These are phyloP conservation scores for Melanotaenia pygmaea DNA, from an alignment of 2,797 vertebrate genomes.

Conservation along the genomic window DNA sequence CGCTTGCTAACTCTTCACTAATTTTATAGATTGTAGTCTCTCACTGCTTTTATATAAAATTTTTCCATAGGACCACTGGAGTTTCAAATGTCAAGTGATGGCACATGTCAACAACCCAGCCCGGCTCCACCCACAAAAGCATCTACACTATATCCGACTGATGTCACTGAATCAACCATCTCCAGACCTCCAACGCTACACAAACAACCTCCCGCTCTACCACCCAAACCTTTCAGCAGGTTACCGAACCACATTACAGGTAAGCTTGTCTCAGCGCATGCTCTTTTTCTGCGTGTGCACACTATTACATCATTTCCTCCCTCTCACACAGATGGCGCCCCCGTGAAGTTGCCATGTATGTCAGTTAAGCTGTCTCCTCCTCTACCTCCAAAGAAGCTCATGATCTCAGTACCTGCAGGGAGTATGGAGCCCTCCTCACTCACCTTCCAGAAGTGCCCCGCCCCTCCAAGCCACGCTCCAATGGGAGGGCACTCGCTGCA, in stretches of 20 bases:
- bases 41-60: neutral
- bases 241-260: constrained; percentile 93
- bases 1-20: neutral
- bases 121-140: constrained; percentile 89
- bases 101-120: constrained; percentile 83
- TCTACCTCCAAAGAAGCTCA: constrained; percentile 99
- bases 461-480: constrained; percentile 83
- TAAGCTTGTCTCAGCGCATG: accelerated
- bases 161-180: constrained; percentile 85
- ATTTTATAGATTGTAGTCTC: neutral
- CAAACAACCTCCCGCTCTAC: constrained; percentile 96
- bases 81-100: constrained; percentile 84
- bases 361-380: constrained; percentile 93
- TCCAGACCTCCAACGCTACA: constrained; percentile 89
- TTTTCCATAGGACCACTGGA: constrained; percentile 83
- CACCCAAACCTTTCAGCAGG: constrained; percentile 95
- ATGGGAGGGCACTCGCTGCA: constrained; percentile 88
- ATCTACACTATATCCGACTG: constrained; percentile 82
- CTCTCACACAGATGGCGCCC: constrained; percentile 84
- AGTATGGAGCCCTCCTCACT: constrained; percentile 87
- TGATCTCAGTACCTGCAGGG: constrained; percentile 93
- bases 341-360: constrained; percentile 94
- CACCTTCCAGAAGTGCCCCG: constrained; percentile 90
- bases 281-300: neutral
- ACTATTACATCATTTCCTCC: neutral